Conservation (phyloP, 2,797 vertebrate genomes). For the Pseudomugil gertrudae region DNA sequence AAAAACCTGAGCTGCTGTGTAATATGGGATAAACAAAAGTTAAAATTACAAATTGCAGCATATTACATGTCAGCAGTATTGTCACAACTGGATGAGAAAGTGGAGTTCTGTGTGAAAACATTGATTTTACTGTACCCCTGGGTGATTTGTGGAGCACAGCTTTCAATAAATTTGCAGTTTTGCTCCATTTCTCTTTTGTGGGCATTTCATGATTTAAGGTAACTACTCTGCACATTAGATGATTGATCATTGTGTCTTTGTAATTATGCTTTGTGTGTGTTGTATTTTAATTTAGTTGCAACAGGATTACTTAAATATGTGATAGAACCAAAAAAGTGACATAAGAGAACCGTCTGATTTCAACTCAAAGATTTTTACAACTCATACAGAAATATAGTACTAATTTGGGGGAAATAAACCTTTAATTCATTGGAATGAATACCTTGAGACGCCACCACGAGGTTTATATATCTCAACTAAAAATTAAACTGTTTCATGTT, state of each 20-base stretch:
- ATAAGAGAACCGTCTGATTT: neutral
- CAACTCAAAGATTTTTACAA: neutral
- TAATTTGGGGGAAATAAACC: neutral
- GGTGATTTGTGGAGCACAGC: constrained; percentile 66
- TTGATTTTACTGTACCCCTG: constrained; percentile 65
- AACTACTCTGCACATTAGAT: constrained; percentile 51
- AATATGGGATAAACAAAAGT: constrained; percentile 37
- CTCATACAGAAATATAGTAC: neutral
- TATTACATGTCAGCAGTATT: constrained; percentile 40
- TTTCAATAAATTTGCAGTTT: constrained; percentile 66
- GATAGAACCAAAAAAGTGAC: neutral
- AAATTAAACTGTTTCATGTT: neutral
- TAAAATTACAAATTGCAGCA: constrained; percentile 39
- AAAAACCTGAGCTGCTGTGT: constrained; percentile 21
- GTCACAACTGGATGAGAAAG: constrained; percentile 52
- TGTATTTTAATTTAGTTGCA: constrained; percentile 7
- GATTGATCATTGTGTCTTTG: constrained; percentile 52
- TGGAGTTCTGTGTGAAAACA: constrained; percentile 49
- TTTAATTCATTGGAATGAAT: neutral
- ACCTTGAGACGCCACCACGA: neutral
- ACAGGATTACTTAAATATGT: neutral
- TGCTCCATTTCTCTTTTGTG: constrained; percentile 59
- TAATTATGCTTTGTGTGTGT: constrained; percentile 31
- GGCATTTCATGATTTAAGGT: constrained; percentile 62
- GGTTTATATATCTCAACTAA: neutral